These are phyloP conservation scores for Daboia siamensis DNA, from an alignment of 2,113 vertebrate species.

Conservation along the genomic window DNA sequence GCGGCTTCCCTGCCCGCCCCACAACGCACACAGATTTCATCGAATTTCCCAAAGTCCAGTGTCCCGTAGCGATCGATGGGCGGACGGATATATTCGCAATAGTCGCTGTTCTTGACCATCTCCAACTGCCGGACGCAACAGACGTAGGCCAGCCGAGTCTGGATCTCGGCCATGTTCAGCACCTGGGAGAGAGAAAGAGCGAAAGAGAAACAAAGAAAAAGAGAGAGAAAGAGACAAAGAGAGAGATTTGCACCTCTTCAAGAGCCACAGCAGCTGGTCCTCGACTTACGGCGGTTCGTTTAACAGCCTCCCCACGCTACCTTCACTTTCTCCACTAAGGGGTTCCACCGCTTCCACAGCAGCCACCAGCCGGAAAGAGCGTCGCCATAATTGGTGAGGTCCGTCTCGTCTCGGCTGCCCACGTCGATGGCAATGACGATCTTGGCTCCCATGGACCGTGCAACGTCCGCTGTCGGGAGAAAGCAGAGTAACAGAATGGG, in stretches of 20 bases:
- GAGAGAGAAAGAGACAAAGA: no score
- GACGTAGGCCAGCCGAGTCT: slow-evolving; percentile 89
- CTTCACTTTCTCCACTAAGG: slow-evolving; percentile 85
- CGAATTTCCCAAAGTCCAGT: slow-evolving; percentile 89
- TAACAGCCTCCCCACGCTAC: slow-evolving; percentile 54
- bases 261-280: neutral
- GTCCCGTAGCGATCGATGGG: slow-evolving; percentile 89
- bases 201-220: no score
- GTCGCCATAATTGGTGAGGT: slow-evolving; percentile 91
- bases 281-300: neutral
- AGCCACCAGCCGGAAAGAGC: slow-evolving; percentile 91
- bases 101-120: slow-evolving; percentile 84
- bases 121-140: slow-evolving; percentile 94
- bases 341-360: slow-evolving; percentile 92
- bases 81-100: slow-evolving; percentile 91
- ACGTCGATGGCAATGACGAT: slow-evolving; percentile 90
- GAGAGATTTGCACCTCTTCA: no score
- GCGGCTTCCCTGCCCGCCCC: neutral
- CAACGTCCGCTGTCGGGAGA: slow-evolving; percentile 79
- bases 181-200: slow-evolving; percentile 63
- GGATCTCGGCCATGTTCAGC: slow-evolving; percentile 95
- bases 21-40: slow-evolving; percentile 83
- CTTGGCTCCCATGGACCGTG: slow-evolving; percentile 88
- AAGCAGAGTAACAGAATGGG: neutral
- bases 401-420: slow-evolving; percentile 85